phyloP scores from a whole-genome alignment of 2,888 invertebrate genomes.

The Trichogramma evanescens region DNA sequence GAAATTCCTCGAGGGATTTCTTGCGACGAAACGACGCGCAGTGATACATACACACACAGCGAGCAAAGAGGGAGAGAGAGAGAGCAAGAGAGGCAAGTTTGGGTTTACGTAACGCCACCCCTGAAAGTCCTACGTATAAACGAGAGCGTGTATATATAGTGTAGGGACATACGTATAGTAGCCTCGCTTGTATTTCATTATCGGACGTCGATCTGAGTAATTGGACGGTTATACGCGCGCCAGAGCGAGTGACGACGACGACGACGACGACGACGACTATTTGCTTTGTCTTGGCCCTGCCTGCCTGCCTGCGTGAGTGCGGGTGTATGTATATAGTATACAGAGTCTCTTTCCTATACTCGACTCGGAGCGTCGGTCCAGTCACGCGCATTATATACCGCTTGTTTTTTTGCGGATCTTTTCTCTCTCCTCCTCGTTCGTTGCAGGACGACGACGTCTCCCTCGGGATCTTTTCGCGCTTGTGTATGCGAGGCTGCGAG shows the following conservation, averaged over 20 bases:
- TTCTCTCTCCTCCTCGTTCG: no score
- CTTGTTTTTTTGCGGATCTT: no score
- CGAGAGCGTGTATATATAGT: no score
- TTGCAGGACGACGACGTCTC: no score
- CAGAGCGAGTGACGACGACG: background rate
- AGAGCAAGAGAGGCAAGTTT: background rate
- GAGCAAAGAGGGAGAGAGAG: background rate
- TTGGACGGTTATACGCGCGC: slow-evolving; percentile 6
- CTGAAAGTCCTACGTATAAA: background rate
- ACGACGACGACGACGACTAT: background rate
- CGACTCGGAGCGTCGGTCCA: no score
- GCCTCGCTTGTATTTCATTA: slow-evolving; percentile 13
- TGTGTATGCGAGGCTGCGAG: no score
- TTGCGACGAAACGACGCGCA: background rate
- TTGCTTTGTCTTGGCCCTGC: slow-evolving; percentile 6
- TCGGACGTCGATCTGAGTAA: slow-evolving; percentile 17
- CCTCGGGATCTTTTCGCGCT: no score
- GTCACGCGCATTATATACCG: no score
- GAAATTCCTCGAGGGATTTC: no score
- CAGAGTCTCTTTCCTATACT: no score
- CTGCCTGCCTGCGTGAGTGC: background rate
- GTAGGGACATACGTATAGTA: no score
- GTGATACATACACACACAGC: background rate
- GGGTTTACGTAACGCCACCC: slow-evolving; percentile 10
- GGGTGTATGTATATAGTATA: background rate